Conservation (phyloP, 1,140 invertebrate species). For the Diploscapter pachys region DNA sequence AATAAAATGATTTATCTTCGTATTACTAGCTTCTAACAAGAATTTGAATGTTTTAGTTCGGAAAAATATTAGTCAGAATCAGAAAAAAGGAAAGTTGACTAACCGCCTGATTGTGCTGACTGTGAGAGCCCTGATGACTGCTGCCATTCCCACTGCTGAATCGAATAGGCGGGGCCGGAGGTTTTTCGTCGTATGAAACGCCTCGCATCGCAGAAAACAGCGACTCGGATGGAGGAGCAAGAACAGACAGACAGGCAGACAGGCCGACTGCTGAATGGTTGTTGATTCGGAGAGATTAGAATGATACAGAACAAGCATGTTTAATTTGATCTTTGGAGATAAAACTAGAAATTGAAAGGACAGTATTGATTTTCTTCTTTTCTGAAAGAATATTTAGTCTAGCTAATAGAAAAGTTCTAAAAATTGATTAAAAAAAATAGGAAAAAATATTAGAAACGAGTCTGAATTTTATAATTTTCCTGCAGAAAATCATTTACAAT, state of each 20-base stretch:
- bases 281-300: neutral
- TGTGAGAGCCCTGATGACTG: constrained; percentile 4
- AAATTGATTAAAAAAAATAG: neutral
- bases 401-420: neutral
- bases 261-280: neutral
- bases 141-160: constrained; percentile 33
- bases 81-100: neutral
- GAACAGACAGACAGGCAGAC: constrained; percentile 19
- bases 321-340: neutral
- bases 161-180: constrained; percentile 45
- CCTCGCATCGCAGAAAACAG: constrained; percentile 17
- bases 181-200: constrained; percentile 45
- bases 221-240: neutral
- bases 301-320: neutral
- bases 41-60: too few relatives aligned
- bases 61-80: neutral
- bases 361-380: neutral
- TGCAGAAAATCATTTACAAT: too few relatives aligned
- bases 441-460: neutral
- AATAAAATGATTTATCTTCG: too few relatives aligned
- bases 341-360: neutral
- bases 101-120: neutral
- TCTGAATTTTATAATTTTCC: too few relatives aligned
- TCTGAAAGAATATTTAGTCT: too few relatives aligned
- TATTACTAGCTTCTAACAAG: too few relatives aligned